Percentiles rank a stretch among this genome's conserved stretches.
phyloP scores from a whole-genome alignment of 2,888 invertebrate genomes.

The Aphrophora alni region DNA sequence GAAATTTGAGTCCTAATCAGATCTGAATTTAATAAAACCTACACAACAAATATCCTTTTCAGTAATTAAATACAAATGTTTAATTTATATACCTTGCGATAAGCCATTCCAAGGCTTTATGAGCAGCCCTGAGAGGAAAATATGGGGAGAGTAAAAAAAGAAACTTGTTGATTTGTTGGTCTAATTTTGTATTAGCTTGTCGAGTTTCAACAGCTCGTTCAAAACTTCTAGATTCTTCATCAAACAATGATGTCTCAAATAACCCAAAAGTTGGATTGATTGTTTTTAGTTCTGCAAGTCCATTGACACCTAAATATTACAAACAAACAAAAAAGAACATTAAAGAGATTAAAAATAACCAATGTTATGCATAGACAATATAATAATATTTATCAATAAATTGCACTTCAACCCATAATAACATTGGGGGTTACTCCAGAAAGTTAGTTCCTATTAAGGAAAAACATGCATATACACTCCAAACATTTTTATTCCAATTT shows the following conservation, averaged over 20 bases:
- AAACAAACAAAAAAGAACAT: conserved; percentile 43
- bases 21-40: too few species aligned
- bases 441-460: too few species aligned
- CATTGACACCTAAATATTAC: conserved; percentile 67
- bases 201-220: conserved; percentile 80
- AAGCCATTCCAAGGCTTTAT: conserved; percentile 95
- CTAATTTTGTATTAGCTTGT: conserved; percentile 76
- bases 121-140: conserved; percentile 80
- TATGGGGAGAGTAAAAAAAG: conserved; percentile 85
- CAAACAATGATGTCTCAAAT: conserved; percentile 80
- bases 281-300: conserved; percentile 80
- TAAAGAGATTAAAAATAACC: too few species aligned
- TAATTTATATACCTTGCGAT: conserved; percentile 66
- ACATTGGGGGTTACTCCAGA: too few species aligned
- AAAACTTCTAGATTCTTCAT: conserved; percentile 74
- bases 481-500: too few species aligned
- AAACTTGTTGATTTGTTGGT: conserved; percentile 79
- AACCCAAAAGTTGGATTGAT: conserved; percentile 75
- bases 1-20: too few species aligned
- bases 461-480: too few species aligned
- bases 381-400: too few species aligned
- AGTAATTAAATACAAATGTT: too few species aligned
- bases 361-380: too few species aligned
- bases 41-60: too few species aligned
- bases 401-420: too few species aligned